These are phyloP conservation scores for Ectemnius lituratus DNA, from an alignment of 2,888 invertebrate species.

Conservation along the genomic window DNA sequence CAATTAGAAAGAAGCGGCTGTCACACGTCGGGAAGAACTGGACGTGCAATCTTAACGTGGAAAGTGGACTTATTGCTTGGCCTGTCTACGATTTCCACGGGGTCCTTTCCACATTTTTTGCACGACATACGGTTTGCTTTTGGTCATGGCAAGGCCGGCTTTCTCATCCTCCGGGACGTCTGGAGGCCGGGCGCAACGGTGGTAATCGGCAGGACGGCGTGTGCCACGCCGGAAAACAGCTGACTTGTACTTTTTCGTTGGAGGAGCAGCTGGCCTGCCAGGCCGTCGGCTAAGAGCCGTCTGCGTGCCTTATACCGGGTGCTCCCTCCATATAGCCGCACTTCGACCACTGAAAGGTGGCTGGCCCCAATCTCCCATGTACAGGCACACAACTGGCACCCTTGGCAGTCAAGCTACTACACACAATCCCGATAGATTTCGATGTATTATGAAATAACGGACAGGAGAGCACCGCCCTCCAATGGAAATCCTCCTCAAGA, in stretches of 20 bases:
- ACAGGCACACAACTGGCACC: too few species aligned
- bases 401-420: too few species aligned
- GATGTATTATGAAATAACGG: too few species aligned
- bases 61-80: too few species aligned
- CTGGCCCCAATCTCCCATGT: not conserved
- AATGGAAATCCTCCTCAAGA: too few species aligned
- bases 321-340: constrained; percentile 31
- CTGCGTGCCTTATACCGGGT: constrained; percentile 67
- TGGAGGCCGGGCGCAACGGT: constrained; percentile 31
- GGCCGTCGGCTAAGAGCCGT: constrained; percentile 57
- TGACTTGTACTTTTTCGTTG: constrained; percentile 64
- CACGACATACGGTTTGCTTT: not conserved
- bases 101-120: too few species aligned
- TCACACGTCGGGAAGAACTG: too few species aligned
- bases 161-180: constrained; percentile 36
- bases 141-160: constrained; percentile 15
- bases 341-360: constrained; percentile 5
- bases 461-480: too few species aligned
- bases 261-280: constrained; percentile 61
- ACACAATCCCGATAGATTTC: too few species aligned
- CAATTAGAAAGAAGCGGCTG: too few species aligned
- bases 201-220: constrained; percentile 40
- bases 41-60: too few species aligned
- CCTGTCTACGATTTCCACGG: too few species aligned
- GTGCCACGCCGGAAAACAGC: constrained; percentile 65